Percentiles rank a stretch among this genome's conserved stretches.
These are phyloP conservation scores for Gymnopithys bicolor DNA, from an alignment of 2,797 vertebrate species.

Conservation along the genomic window DNA sequence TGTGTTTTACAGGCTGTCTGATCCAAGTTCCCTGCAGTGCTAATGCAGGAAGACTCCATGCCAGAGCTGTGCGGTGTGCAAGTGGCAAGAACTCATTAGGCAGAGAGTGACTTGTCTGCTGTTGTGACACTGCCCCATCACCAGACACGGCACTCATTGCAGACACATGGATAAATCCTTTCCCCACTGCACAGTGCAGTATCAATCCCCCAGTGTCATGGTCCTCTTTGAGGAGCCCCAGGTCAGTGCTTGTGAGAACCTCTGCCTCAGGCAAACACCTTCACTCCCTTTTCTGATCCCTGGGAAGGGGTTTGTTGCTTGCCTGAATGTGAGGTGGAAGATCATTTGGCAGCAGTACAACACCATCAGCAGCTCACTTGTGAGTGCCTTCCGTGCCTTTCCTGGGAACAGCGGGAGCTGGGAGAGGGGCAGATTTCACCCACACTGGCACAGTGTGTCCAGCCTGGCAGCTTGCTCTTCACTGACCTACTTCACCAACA, in stretches of 20 bases:
- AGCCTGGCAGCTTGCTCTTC: background rate
- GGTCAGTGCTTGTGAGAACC: background rate
- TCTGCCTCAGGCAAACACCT: background rate
- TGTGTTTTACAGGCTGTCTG: background rate
- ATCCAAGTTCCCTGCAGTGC: background rate
- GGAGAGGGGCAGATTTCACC: background rate
- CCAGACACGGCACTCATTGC: fast-evolving
- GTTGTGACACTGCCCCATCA: background rate
- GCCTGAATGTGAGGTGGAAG: background rate
- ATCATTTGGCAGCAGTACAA: background rate
- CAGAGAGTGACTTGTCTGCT: background rate
- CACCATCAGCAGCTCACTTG: background rate
- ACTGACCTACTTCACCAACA: background rate
- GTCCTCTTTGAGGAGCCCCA: background rate
- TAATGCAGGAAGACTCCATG: background rate
- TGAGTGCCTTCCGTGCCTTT: background rate
- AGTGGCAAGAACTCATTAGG: background rate
- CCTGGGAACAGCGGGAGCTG: background rate
- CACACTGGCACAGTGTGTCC: fast-evolving
- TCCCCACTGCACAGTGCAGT: too few relatives aligned
- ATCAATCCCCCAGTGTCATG: fast-evolving
- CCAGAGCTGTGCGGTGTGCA: fast-evolving
- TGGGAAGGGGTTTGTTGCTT: background rate
- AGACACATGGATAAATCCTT: background rate
- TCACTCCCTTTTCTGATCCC: background rate